Evolutionary conservation across 2,113 vertebrate species (phyloP).

Genomic region (Petrocephalus zakoni): DNA sequence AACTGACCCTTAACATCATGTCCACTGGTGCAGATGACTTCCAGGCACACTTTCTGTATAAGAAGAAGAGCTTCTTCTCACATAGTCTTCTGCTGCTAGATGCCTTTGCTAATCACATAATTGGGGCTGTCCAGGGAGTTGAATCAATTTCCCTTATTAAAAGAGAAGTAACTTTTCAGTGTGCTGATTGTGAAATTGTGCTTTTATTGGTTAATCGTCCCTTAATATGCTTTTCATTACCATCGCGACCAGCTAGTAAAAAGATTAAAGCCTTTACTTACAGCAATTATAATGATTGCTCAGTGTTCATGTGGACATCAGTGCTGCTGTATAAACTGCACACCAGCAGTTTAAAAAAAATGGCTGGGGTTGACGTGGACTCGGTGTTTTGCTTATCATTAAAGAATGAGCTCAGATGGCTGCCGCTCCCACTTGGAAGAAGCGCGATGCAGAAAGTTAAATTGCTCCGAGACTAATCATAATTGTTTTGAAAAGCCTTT

Average conservation of each 20-base stretch:
- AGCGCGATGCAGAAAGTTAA: not conserved
- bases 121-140: not conserved
- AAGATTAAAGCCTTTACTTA: not conserved
- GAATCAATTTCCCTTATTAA: not conserved
- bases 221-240: conserved; percentile 1
- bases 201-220: conserved; percentile 7
- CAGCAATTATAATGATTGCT: not conserved
- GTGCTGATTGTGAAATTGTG: not conserved
- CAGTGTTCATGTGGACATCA: not conserved
- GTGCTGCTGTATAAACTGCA: not conserved
- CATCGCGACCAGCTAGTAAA: not conserved
- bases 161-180: conserved; percentile 2
- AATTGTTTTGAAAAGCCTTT: not conserved
- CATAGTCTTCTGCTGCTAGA: not conserved
- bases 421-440: not conserved
- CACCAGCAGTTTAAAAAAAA: not conserved
- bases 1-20: no score
- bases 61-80: not conserved
- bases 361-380: not conserved
- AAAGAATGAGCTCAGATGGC: conserved; percentile 6
- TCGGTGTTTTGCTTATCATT: not conserved
- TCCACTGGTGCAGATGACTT: not conserved
- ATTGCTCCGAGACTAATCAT: conserved; percentile 8
- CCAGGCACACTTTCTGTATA: not conserved
- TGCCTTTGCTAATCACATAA: not conserved